phyloP scores from a whole-genome alignment of 92 coral and sea anemone species.

The Epizoanthus scotinus region DNA sequence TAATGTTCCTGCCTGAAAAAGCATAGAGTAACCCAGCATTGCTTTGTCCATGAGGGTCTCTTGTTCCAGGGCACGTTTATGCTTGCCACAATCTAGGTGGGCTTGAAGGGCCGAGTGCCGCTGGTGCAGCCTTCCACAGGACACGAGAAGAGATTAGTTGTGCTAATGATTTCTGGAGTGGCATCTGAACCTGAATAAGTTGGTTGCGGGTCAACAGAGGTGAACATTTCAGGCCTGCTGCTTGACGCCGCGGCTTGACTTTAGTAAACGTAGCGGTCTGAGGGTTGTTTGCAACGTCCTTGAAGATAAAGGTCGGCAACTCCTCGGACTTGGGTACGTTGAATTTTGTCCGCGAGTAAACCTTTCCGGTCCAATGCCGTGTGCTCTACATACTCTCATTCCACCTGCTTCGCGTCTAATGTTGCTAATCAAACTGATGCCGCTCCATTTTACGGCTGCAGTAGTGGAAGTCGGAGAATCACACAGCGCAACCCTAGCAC shows the following conservation, averaged over 20 bases:
- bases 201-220: background rate
- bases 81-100: too few species aligned
- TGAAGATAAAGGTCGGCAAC: slow-evolving; percentile 19
- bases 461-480: slow-evolving; percentile 6
- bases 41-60: too few species aligned
- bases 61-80: too few species aligned
- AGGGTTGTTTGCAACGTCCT: slow-evolving; percentile 13
- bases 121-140: slow-evolving; percentile 80
- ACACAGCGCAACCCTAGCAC: slow-evolving; percentile 26
- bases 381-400: slow-evolving; percentile 29
- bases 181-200: slow-evolving; percentile 5
- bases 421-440: too few species aligned
- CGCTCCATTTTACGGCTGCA: too few species aligned
- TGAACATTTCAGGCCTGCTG: too few species aligned
- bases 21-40: too few species aligned
- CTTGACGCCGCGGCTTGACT: too few species aligned
- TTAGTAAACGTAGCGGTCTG: too few species aligned
- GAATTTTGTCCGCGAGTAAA: slow-evolving; percentile 21
- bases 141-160: slow-evolving; percentile 46
- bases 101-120: too few species aligned
- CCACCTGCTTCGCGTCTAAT: too few species aligned
- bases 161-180: slow-evolving; percentile 6
- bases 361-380: slow-evolving; percentile 36
- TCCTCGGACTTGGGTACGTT: too few species aligned
- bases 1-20: slow-evolving; percentile 43